These are phyloP conservation scores for Polydrusus pterygomalis DNA, from an alignment of 2,888 invertebrate genomes.

Conservation along the genomic window DNA sequence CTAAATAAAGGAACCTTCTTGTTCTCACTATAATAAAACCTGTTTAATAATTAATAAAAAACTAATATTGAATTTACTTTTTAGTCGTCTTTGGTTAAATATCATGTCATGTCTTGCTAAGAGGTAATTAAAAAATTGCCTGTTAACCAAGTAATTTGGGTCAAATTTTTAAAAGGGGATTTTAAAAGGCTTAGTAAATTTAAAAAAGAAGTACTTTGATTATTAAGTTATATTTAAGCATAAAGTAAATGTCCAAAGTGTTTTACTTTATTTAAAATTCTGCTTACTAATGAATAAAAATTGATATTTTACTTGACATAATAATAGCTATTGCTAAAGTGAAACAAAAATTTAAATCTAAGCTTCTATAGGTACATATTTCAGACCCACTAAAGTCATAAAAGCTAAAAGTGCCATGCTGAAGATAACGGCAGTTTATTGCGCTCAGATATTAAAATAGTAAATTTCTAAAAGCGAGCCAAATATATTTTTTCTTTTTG, in stretches of 20 bases:
- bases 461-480: not conserved
- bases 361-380: too few relatives aligned
- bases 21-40: not conserved
- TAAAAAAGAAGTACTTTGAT: too few relatives aligned
- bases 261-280: too few relatives aligned
- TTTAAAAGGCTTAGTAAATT: not conserved
- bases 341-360: too few relatives aligned
- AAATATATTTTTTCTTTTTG: not conserved
- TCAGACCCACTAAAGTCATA: too few relatives aligned
- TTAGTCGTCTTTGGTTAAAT: not conserved
- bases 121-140: not conserved
- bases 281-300: too few relatives aligned
- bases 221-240: too few relatives aligned
- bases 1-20: not conserved
- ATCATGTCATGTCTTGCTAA: not conserved
- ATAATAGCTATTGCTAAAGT: too few relatives aligned
- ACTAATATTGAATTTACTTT: conserved; percentile 3
- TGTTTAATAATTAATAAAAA: conserved; percentile 8
- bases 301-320: too few relatives aligned
- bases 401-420: too few relatives aligned
- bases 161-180: not conserved
- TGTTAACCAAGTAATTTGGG: not conserved
- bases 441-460: not conserved
- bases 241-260: too few relatives aligned
- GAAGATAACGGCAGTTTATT: not conserved